Base-by-base conservation (phyloP, 1,140 invertebrate species). In the Drosophila elegans region DNA sequence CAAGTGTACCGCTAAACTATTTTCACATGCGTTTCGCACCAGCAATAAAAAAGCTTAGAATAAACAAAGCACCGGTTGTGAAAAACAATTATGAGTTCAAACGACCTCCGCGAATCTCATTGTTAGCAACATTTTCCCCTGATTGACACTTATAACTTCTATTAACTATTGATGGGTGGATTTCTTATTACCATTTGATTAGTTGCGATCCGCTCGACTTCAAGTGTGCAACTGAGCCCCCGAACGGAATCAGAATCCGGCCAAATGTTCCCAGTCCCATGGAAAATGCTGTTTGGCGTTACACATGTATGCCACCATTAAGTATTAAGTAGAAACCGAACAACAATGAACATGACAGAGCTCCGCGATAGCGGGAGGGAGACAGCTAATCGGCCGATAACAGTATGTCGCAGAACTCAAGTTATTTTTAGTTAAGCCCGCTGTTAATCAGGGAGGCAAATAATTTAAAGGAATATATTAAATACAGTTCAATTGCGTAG, bases 221-320 rank as follows among this genome's bases (percentile, higher is more conserved):
- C 80, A 74, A 71, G 59, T 80, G 63, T 66, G 49, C 77, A 89
- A 88, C 83, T 89, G 74, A 78, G 59, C 45, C 60, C 60, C 46
- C 46, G 48, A 61, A 69, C 36, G 71, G 45, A 79, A 82, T 88
- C 57, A 59, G 48, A 51, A 51, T n/a, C 12, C 11, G 51, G 39
- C 62, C 83, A 88, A 86, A 80, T 88, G 76, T 69, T 83, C 54
- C 69, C 62, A 79, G 78, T 88, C 83, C 84, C 83, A 89, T 63
- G 71, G 66, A 72, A 77, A 61, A 44, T 69, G 49, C 36, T 69
- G 57, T 80, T 76, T 67, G 62, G 44, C 48, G 63, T 48, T 67
- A 78, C 73, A 78, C 60, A 78, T 81, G 74, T 62, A 66, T 39
- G 56, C 42, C 46, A 61, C 63, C 32, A 80, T 72, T 57, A 78